Conservation (phyloP, 2,888 invertebrate genomes). For the Hypsopygia costalis region DNA sequence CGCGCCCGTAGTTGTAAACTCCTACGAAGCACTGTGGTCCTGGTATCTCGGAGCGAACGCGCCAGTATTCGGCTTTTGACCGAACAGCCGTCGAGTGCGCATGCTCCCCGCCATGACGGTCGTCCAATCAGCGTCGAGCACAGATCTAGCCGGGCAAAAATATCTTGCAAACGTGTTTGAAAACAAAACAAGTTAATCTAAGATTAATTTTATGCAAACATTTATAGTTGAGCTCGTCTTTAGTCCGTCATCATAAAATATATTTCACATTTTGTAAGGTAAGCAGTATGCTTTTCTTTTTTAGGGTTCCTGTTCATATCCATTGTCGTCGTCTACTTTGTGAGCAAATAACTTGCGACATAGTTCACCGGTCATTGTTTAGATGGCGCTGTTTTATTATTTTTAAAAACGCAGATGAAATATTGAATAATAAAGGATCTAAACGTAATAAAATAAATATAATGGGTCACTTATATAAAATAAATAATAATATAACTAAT, state of each 20-base stretch:
- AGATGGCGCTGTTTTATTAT: slow-evolving; percentile 59
- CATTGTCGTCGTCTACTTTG: slow-evolving; percentile 20
- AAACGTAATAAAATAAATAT: too few species aligned
- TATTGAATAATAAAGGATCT: too few species aligned
- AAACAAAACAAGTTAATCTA: slow-evolving; percentile 21
- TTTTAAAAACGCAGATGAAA: not conserved
- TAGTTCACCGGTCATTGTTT: slow-evolving; percentile 51
- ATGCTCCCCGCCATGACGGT: slow-evolving; percentile 68
- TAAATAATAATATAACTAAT: too few species aligned
- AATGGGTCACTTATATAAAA: too few species aligned
- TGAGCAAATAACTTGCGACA: slow-evolving; percentile 36
- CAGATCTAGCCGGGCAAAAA: slow-evolving; percentile 39
- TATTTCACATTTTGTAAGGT: slow-evolving; percentile 1
- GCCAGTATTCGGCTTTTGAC: slow-evolving; percentile 76
- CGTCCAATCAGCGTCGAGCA: slow-evolving; percentile 67
- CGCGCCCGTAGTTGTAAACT: slow-evolving; percentile 40
- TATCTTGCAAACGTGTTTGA: slow-evolving; percentile 30
- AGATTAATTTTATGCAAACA: slow-evolving; percentile 16
- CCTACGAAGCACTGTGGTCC: slow-evolving; percentile 73
- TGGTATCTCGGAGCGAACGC: slow-evolving; percentile 75
- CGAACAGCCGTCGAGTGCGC: slow-evolving; percentile 66
- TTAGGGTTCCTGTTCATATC: slow-evolving; percentile 7
- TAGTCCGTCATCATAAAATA: not conserved
- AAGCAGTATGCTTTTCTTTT: not conserved
- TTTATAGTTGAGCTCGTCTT: not conserved